These are phyloP conservation scores for Monarcha castaneiventris DNA, from an alignment of 2,113 vertebrate species.

Conservation along the genomic window DNA sequence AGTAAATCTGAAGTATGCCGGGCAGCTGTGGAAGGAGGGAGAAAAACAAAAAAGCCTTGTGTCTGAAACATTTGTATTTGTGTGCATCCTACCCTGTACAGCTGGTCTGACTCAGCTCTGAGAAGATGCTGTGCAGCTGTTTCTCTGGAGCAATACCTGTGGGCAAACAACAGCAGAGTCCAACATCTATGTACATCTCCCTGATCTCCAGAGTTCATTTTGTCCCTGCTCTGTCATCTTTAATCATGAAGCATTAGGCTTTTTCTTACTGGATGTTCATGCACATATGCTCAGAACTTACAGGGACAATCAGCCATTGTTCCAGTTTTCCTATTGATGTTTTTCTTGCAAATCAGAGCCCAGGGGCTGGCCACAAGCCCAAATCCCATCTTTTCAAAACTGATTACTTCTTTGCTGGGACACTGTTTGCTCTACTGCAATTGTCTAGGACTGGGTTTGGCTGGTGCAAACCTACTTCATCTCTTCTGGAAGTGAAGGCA, in stretches of 20 bases:
- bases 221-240: constrained; percentile 56
- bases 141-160: constrained; percentile 67
- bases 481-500: not conserved
- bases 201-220: constrained; percentile 60
- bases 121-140: constrained; percentile 72
- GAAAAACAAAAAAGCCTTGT: constrained; percentile 33
- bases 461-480: constrained; percentile 9
- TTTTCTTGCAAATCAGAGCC: constrained; percentile 9
- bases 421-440: not conserved
- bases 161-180: constrained; percentile 57
- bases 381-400: constrained; percentile 39
- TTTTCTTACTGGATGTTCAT: constrained; percentile 50
- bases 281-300: constrained; percentile 56
- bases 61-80: constrained; percentile 62
- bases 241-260: constrained; percentile 62
- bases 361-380: constrained; percentile 57
- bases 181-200: constrained; percentile 30
- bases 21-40: constrained; percentile 54
- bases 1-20: constrained; percentile 43
- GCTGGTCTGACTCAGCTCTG: constrained; percentile 68
- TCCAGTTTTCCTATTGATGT: not conserved
- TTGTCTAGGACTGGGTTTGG: not conserved
- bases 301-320: constrained; percentile 36
- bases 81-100: constrained; percentile 52
- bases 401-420: constrained; percentile 3